A percentile compares a stretch with the other conserved stretches of the same genome.
Conservation (phyloP, 64 coral and sea anemone genomes). For the Anthopleura sola region DNA sequence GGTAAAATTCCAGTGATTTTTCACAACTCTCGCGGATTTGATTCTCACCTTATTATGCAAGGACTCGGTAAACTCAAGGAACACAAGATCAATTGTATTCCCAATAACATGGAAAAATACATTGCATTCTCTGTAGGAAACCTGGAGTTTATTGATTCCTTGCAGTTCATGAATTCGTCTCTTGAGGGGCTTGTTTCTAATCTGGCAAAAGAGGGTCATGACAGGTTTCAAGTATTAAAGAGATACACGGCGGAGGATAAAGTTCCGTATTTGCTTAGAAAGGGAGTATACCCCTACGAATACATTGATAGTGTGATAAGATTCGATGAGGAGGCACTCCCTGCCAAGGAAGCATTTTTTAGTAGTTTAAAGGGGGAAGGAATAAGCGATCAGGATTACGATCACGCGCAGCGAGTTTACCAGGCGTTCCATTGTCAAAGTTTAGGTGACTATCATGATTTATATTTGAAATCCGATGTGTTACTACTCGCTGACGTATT, state of each 20-base stretch:
- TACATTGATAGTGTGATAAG: neutral
- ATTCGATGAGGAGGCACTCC: neutral
- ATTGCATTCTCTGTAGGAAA: constrained; percentile 24
- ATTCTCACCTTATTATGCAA: constrained; percentile 26
- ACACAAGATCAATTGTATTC: constrained; percentile 32
- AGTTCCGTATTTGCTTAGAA: constrained; percentile 7
- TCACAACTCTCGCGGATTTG: constrained; percentile 15
- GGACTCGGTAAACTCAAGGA: neutral
- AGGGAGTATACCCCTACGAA: neutral
- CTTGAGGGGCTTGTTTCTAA: constrained; percentile 31
- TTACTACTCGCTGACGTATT: too few relatives aligned
- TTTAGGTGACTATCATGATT: too few relatives aligned
- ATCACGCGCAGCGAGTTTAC: too few relatives aligned
- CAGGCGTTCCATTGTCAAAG: too few relatives aligned
- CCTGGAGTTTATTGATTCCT: too few relatives aligned
- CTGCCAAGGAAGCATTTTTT: too few relatives aligned
- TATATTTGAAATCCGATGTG: too few relatives aligned
- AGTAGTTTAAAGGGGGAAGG: too few relatives aligned
- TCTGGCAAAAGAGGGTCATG: constrained; percentile 17
- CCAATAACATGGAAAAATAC: constrained; percentile 43
- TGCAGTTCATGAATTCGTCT: constrained; percentile 18
- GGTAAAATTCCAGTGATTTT: constrained; percentile 1
- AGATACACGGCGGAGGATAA: neutral
- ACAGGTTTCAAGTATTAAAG: constrained; percentile 21
- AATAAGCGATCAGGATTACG: too few relatives aligned